Base-by-base conservation (phyloP, 2,113 vertebrate genomes). In the Elephantulus edwardii region DNA sequence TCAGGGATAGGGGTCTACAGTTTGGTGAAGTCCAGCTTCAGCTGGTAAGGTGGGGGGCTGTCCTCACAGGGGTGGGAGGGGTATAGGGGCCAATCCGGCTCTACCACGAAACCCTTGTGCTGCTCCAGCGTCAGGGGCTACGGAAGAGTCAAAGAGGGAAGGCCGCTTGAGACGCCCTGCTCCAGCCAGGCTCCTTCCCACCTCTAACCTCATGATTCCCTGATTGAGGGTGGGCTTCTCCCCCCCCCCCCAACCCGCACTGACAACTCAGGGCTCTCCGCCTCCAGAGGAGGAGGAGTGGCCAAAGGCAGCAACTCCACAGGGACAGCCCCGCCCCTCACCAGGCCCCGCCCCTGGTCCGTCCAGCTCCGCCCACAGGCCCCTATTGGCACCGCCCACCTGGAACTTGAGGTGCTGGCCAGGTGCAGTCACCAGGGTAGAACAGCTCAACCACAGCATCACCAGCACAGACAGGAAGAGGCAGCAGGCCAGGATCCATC, bases 401-500 rank as follows among this genome's bases (percentile, higher is more conserved):
- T 99, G 99, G 17, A 98, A 98, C 97, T 98, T 99, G 96, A 99
- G 91, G 83, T 99, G 98, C 95, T 99, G 99, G 96, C 99, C 98
- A 0, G 99, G 99, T 0, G 99, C 98, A 0, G 99, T 99, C 94
- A 99, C 99, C 70, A 99, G 95, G 22, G 98, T 99, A 96, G 99
- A 99, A 14, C 99, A 99, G 97, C 99, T 99, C 48, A 99, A 98
- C 99, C 99, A 99, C 93, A 99, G 95, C 98, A 99, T 99, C 90
- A 99, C 98, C 98, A 99, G 97, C 97, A 99, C 98, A 9, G 99
- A 99, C 72, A 99, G 97, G 97, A 99, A 98, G 96, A 99, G 98
- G 94, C 99, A 99, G 77, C 98, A 98, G 0, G 98, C 99, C 95
- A 99, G 97, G 95, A 99, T 98, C 99, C 99, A 99, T 42, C 99